Base-by-base conservation (phyloP, 2,888 invertebrate species). In the Xestia sexstrigata region DNA sequence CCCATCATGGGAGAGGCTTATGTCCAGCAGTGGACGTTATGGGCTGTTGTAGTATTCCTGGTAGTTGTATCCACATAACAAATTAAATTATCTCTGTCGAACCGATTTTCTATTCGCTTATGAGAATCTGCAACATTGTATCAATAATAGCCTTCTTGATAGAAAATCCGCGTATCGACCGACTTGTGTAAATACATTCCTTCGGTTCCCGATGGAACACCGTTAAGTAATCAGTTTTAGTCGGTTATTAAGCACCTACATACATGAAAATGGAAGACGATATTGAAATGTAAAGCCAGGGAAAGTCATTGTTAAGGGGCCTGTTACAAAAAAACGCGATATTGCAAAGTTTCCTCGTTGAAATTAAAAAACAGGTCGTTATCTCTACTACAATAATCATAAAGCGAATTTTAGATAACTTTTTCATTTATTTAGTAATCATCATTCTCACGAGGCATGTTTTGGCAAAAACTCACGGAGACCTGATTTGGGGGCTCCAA, bases 131-230 rank as follows among this genome's bases (percentile, higher is more conserved):
- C 70, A 63, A 65, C 63, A 49, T 52, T 60, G 71, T 72, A 58
- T 47, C 45, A 47, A 73, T 73, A 69, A 62, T 72, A 67, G 63
- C 39, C 45, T 69, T 74, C 35, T 69, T 82, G 23, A 13, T 74
- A 73, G 79, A 84, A 84, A 83, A 86, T 79, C 83, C 35, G 71
- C 63, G 58, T 66, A 68, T 35, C 72, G 74, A 65, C 79, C 71
- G 35, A 83, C 74, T 86, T 82, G 85, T 60, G 83, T 78, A 71
- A 83, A 83, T 78, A 86, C 71, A 88, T 88, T 83, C 81, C 78
- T 78, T 63, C 35, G 60, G n/a, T 49, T 71, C 62, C 78, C 45
- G 68, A 45, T 79, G 66, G 71, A 81, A 78, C 70, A 83, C 78
- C 71, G 78, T 73, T 78, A 68, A 74, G 69, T 76, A 81, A 83